These are phyloP conservation scores for Pygoscelis adeliae DNA, from an alignment of 2,113 vertebrate species.

Conservation along the genomic window DNA sequence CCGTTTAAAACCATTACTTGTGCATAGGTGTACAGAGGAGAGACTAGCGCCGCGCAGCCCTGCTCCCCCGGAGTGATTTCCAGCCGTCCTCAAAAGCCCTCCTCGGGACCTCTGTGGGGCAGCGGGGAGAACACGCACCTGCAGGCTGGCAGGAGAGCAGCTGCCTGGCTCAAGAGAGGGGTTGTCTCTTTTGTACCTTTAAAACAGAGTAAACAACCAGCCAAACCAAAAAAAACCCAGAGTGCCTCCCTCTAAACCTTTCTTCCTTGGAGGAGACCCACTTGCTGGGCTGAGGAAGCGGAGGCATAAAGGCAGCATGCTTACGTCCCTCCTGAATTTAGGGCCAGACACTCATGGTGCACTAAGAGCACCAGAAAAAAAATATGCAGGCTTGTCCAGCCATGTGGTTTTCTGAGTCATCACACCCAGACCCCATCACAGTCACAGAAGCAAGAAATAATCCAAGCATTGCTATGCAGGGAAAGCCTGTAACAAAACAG, in stretches of 20 bases:
- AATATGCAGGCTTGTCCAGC: neutral
- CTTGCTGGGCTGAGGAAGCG: neutral
- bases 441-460: neutral
- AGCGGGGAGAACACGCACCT: neutral
- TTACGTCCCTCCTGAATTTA: fast-evolving
- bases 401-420: neutral
- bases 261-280: neutral
- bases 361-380: neutral
- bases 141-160: neutral
- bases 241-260: neutral
- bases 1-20: neutral
- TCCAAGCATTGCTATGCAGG: neutral
- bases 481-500: neutral
- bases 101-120: fast-evolving
- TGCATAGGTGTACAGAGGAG: neutral
- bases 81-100: neutral
- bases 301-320: neutral
- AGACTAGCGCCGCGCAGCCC: neutral
- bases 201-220: neutral
- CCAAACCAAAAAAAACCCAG: no score
- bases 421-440: neutral
- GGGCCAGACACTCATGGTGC: neutral
- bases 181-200: neutral
- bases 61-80: neutral
- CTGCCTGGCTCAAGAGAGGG: neutral